Evolutionary conservation across 1,140 invertebrate genomes (phyloP).

Genomic region (Penaeus vannamei): DNA sequence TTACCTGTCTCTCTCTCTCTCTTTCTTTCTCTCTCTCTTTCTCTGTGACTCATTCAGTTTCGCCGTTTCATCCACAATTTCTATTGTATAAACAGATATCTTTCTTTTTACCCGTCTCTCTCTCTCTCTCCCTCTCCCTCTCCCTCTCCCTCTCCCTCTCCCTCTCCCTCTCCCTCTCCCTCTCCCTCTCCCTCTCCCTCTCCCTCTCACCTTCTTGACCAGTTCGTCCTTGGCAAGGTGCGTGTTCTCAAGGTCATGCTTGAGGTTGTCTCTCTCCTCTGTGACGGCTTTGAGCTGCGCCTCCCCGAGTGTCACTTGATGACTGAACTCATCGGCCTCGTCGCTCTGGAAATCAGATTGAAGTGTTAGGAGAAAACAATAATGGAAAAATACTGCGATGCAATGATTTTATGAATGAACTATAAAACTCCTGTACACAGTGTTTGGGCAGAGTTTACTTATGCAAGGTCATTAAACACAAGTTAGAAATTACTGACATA

Average conservation of each 20-base stretch:
- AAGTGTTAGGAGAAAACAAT: not conserved
- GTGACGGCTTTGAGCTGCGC: constrained; percentile 84
- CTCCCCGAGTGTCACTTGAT: constrained; percentile 80
- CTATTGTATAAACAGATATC: too few relatives aligned
- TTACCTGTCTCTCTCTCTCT: not conserved
- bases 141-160: not conserved
- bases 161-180: not conserved
- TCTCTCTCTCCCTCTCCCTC: not conserved
- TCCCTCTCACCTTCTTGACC: constrained; percentile 76
- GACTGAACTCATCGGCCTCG: constrained; percentile 55
- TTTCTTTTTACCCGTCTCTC: not conserved
- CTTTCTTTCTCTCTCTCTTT: not conserved
- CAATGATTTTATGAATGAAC: too few relatives aligned
- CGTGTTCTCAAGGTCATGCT: constrained; percentile 78
- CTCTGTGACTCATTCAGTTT: too few relatives aligned
- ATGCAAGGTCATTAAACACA: too few relatives aligned
- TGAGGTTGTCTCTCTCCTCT: constrained; percentile 83
- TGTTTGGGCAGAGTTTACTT: too few relatives aligned
- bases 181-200: not conserved
- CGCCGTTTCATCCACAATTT: too few relatives aligned
- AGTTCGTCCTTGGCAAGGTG: constrained; percentile 80
- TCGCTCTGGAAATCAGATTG: constrained; percentile 51
- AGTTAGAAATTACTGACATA: too few relatives aligned
- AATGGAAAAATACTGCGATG: not conserved
- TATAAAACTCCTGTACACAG: too few relatives aligned